phyloP scores from a whole-genome alignment of 2,888 invertebrate genomes.

The Entomobrya proxima region DNA sequence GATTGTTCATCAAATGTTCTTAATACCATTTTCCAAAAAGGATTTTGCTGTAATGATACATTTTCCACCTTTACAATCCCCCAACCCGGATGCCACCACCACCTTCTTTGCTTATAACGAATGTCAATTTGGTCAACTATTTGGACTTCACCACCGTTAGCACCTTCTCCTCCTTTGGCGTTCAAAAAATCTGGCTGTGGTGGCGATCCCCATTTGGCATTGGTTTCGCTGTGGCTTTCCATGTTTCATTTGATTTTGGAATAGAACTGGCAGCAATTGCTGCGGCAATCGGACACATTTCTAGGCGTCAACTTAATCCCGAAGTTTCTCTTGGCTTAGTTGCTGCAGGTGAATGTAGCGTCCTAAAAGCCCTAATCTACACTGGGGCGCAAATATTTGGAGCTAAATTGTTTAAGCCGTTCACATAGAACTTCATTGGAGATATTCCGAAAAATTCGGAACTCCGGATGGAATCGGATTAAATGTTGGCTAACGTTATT shows the following conservation, averaged over 20 bases:
- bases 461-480: constrained; percentile 81
- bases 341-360: constrained; percentile 86
- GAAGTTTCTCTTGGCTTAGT: constrained; percentile 91
- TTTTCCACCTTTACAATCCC: too few relatives aligned
- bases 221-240: constrained; percentile 88
- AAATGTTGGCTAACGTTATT: constrained; percentile 90
- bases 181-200: too few relatives aligned
- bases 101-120: too few relatives aligned
- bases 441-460: not conserved
- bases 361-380: constrained; percentile 86
- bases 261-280: not conserved
- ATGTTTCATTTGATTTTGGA: constrained; percentile 79
- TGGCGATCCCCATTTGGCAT: too few relatives aligned
- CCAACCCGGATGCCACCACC: too few relatives aligned
- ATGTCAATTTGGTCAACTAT: too few relatives aligned
- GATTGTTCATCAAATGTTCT: too few relatives aligned
- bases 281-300: constrained; percentile 78
- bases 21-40: too few relatives aligned
- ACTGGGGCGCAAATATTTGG: constrained; percentile 89
- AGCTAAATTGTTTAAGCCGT: too few relatives aligned
- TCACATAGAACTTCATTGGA: not conserved
- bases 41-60: too few relatives aligned
- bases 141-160: too few relatives aligned
- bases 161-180: too few relatives aligned
- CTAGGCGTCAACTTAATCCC: constrained; percentile 84